Conservation (phyloP, 2,888 invertebrate genomes). For the Apeira syringaria region DNA sequence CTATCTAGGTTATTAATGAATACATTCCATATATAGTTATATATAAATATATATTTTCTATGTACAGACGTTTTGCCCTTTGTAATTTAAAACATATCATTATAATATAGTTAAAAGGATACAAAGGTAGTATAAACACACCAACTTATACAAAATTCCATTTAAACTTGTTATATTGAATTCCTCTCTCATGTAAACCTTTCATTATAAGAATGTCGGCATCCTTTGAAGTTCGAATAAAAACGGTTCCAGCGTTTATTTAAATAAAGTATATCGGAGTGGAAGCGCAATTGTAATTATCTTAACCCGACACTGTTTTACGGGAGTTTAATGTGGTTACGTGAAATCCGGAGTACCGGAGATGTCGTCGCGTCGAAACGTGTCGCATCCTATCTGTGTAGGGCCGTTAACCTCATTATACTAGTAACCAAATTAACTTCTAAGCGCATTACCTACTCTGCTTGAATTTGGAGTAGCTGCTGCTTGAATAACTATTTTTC, state of each 20-base stretch:
- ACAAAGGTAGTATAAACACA: no score
- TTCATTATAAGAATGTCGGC: constrained; percentile 24
- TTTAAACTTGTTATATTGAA: constrained; percentile 18
- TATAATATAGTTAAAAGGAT: no score
- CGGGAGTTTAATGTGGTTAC: constrained; percentile 42
- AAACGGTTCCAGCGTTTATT: constrained; percentile 34
- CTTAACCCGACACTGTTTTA: constrained; percentile 30
- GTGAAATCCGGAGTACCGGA: constrained; percentile 24
- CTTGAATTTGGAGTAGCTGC: no score
- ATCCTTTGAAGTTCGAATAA: constrained; percentile 23
- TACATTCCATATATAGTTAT: no score
- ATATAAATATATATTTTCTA: no score
- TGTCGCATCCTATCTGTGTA: constrained; percentile 47
- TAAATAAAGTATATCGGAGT: constrained; percentile 34
- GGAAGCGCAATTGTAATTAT: constrained; percentile 38
- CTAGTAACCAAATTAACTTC: constrained; percentile 3
- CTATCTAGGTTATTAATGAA: no score
- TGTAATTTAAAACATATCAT: no score
- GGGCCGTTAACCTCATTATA: constrained; percentile 48
- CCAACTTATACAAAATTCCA: neutral
- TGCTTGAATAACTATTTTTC: no score
- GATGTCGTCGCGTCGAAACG: constrained; percentile 29
- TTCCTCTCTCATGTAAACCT: constrained; percentile 23
- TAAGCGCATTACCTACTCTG: no score
- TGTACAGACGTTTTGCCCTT: no score